Evolutionary conservation across 2,797 vertebrate genomes (phyloP).

Genomic region (Syndactyla subalaris): DNA sequence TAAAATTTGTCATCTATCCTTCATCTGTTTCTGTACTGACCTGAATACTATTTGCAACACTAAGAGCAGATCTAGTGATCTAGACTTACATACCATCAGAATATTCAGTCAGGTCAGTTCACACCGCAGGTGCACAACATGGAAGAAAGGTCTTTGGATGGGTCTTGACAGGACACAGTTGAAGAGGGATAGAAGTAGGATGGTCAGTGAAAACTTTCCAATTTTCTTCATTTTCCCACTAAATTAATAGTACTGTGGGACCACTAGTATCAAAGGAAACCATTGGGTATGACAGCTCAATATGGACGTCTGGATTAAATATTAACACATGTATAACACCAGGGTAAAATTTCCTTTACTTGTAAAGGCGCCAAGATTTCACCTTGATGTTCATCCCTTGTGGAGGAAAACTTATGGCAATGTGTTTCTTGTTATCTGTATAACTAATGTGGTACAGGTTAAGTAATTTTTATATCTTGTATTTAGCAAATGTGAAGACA

Average conservation of each 20-base stretch:
- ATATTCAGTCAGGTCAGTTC: not conserved
- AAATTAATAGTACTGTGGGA: not conserved
- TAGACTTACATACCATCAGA: not conserved
- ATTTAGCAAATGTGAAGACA: not conserved
- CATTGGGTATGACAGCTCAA: not conserved
- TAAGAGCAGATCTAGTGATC: not conserved
- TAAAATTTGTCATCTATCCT: not conserved
- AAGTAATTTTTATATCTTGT: not conserved
- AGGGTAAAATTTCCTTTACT: not conserved
- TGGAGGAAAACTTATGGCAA: not conserved
- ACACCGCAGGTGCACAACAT: not conserved
- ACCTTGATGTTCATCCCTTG: not conserved
- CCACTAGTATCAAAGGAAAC: not conserved
- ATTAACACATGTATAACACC: not conserved
- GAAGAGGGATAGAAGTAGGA: not conserved
- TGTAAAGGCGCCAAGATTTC: not conserved
- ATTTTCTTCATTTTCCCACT: not conserved
- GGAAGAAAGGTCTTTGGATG: not conserved
- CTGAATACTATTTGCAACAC: not conserved
- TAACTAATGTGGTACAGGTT: not conserved
- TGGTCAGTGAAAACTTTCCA: not conserved
- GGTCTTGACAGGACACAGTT: not conserved
- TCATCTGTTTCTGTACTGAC: not conserved
- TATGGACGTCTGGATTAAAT: not conserved
- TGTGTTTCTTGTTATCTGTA: rapidly evolving